phyloP scores from a whole-genome alignment of 2,113 vertebrate genomes.

The Myrmophylax atrothorax region DNA sequence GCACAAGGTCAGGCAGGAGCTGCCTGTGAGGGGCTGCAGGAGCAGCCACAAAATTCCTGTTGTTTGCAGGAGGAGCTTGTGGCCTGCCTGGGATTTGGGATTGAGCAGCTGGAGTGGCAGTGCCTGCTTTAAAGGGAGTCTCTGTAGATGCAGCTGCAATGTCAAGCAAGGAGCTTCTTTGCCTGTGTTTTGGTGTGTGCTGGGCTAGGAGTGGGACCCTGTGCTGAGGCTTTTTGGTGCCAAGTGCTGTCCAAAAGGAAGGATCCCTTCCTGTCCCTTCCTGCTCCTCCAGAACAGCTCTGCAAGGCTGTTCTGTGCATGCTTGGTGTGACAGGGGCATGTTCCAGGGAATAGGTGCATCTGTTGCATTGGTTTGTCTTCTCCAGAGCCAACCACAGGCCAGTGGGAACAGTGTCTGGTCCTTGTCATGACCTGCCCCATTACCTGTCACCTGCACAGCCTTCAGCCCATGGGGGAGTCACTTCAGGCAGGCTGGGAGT shows the following conservation, averaged over 20 bases:
- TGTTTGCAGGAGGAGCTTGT: not conserved
- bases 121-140: rapidly evolving
- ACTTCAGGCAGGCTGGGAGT: not conserved
- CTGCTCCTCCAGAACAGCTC: not conserved
- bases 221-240: not conserved
- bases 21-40: not conserved
- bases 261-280: not conserved
- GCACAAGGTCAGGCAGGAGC: rapidly evolving
- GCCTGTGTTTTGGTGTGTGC: not conserved
- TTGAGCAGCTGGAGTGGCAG: not conserved
- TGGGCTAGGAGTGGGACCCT: not conserved
- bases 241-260: not conserved
- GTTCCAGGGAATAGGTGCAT: not conserved
- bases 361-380: not conserved
- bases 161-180: not conserved
- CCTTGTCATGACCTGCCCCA: not conserved
- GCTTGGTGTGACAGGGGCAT: rapidly evolving
- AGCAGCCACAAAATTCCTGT: rapidly evolving
- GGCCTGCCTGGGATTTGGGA: not conserved
- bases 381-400: not conserved
- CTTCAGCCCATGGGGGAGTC: not conserved
- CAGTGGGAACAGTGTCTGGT: not conserved
- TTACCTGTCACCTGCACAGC: not conserved
- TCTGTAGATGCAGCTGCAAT: not conserved
- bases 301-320: rapidly evolving